Evolutionary conservation across 2,113 vertebrate species (phyloP), one percentile per base, ranked within the genome.

Genomic region (Ardeotis arabs): DNA sequence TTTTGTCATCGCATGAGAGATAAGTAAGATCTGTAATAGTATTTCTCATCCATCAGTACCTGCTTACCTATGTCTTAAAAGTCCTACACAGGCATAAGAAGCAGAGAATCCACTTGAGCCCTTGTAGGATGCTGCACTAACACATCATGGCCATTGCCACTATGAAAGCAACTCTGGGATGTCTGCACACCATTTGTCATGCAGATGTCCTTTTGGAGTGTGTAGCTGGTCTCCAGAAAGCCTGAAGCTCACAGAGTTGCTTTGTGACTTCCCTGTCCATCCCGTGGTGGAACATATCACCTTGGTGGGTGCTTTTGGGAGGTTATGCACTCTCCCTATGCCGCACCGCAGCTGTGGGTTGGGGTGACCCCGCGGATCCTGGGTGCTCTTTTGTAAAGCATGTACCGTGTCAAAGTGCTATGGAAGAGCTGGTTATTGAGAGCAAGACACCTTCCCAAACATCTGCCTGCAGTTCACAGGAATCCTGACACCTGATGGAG

Each of bases 321-420:
- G 17, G 39, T 24, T 22, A 10, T 9, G 17, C 27, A 2, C n/a
- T 19, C 49, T 56, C 18, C 35, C 52, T 6, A 2, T 28, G 58
- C 31, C 1, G 0, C 59, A 8, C 18, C 0, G 0, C 1, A 4
- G 49, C 59, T 15, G 55, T 5, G 37, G 20, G 13, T 17, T 10
- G 62, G 39, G 20, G 63, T 15, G 49, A 79, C 44, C 35, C 63
- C 2, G 0, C 69, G 56, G 52, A 24, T 78, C 44, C 52, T 18
- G 25, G 37, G 2, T n/a, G 66, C 62, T 79, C 70, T 55, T 44
- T 6, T 58, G 19, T 67, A 55, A 47, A 64, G 49, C 29, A 2
- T 0, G 12, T 63, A 28, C 49, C 15, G 3, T 2, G 52, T 13
- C 70, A 14, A 28, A 80, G 72, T 10, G 50, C 75, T 66, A 2